Conservation (phyloP, 1,140 invertebrate genomes). For the Drosophila mauritiana region DNA sequence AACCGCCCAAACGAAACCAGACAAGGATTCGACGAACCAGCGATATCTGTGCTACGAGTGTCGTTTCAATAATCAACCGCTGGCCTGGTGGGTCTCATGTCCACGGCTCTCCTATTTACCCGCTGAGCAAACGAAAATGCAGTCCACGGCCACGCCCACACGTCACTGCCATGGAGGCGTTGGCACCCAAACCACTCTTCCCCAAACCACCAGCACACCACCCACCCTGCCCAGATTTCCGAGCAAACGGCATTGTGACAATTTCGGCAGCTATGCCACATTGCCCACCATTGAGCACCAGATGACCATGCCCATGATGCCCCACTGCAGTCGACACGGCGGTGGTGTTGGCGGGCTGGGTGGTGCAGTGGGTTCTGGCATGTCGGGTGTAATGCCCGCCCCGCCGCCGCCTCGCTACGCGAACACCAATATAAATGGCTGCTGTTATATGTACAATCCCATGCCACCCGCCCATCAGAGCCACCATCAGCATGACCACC, state of each 20-base stretch:
- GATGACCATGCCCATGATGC: conserved; percentile 32
- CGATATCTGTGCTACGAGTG: conserved; percentile 75
- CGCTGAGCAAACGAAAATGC: conserved; percentile 51
- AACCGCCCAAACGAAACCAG: conserved; percentile 1
- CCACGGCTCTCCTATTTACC: conserved; percentile 73
- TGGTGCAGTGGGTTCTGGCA: conserved; percentile 5
- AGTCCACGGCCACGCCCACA: conserved; percentile 30
- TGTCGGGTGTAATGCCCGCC: conserved; percentile 17
- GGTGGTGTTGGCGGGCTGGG: background rate
- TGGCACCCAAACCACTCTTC: background rate
- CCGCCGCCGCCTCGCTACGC: conserved; percentile 57
- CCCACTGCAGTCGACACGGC: conserved; percentile 66
- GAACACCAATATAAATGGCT: conserved; percentile 57
- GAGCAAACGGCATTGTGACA: conserved; percentile 69
- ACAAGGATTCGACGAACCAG: conserved; percentile 15
- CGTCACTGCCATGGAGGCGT: conserved; percentile 46
- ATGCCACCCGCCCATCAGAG: conserved; percentile 10
- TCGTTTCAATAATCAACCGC: conserved; percentile 79
- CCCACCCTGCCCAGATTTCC: conserved; percentile 57
- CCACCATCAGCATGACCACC: conserved; percentile 22
- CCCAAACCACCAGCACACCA: conserved; percentile 10
- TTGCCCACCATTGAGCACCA: conserved; percentile 67
- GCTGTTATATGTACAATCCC: conserved; percentile 74
- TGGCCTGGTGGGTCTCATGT: conserved; percentile 83
- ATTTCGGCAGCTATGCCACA: conserved; percentile 79